Percentiles rank a stretch among this genome's conserved stretches.
phyloP scores from a whole-genome alignment of 2,888 invertebrate species.

The Cheilosia vernalis region DNA sequence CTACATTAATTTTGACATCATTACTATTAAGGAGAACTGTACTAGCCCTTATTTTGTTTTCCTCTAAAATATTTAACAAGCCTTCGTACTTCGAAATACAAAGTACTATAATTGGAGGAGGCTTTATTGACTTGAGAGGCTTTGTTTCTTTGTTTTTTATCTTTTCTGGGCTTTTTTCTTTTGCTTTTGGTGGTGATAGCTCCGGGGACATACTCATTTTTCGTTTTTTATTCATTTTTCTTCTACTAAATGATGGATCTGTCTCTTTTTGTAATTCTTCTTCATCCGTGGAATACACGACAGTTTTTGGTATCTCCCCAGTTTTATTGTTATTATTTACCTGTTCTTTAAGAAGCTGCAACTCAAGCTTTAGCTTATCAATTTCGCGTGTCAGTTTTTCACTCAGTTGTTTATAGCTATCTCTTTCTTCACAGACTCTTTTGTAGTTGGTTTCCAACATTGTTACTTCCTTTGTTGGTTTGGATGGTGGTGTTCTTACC shows the following conservation, averaged over 20 bases:
- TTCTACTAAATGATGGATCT: background rate
- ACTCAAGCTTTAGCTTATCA: no score
- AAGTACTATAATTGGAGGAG: no score
- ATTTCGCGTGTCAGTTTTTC: background rate
- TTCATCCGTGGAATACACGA: background rate
- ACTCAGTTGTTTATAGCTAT: no score
- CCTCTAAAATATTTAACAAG: background rate
- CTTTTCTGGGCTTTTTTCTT: no score
- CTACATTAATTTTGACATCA: background rate
- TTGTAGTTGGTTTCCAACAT: no score
- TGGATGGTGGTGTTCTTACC: no score
- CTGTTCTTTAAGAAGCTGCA: no score
- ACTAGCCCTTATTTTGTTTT: background rate
- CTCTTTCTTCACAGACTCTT: no score
- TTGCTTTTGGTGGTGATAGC: background rate
- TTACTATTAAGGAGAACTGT: background rate
- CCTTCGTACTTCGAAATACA: no score
- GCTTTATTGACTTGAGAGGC: no score
- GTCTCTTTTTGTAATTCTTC: background rate
- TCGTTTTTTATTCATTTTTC: background rate
- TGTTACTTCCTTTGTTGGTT: no score
- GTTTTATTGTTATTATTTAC: conserved; percentile 1
- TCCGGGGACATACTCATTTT: conserved; percentile 3
- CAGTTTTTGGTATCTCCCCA: background rate
- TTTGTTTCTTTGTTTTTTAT: no score